phyloP scores from a whole-genome alignment of 2,113 vertebrate species.

The Anhinga rufa region DNA sequence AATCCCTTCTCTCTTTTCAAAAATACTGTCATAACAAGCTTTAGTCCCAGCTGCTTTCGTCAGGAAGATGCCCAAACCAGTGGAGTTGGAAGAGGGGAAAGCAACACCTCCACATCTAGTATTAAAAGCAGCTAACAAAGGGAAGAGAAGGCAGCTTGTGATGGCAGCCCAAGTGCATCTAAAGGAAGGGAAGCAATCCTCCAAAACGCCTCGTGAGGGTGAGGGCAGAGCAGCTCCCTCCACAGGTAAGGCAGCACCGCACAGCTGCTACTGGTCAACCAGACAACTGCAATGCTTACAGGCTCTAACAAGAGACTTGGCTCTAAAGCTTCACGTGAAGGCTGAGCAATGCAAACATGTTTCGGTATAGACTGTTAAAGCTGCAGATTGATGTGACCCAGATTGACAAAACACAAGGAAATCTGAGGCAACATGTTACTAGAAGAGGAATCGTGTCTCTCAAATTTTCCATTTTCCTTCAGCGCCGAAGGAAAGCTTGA shows the following conservation, averaged over 20 bases:
- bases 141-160: accelerated
- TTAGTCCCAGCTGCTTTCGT: background rate
- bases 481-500: background rate
- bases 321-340: background rate
- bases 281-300: background rate
- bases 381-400: background rate
- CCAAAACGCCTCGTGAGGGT: background rate
- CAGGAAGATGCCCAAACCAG: background rate
- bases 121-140: background rate
- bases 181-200: background rate
- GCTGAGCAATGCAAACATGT: background rate
- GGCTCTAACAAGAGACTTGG: background rate
- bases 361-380: background rate
- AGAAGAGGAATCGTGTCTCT: background rate
- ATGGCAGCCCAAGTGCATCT: background rate
- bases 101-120: background rate
- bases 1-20: background rate
- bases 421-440: background rate
- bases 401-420: background rate
- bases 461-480: background rate
- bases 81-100: background rate
- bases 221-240: background rate
- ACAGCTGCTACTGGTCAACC: background rate
- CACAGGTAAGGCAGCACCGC: background rate
- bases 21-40: background rate